Evolutionary conservation across 2,797 vertebrate genomes (phyloP).

Genomic region (Taenioides sp.): DNA sequence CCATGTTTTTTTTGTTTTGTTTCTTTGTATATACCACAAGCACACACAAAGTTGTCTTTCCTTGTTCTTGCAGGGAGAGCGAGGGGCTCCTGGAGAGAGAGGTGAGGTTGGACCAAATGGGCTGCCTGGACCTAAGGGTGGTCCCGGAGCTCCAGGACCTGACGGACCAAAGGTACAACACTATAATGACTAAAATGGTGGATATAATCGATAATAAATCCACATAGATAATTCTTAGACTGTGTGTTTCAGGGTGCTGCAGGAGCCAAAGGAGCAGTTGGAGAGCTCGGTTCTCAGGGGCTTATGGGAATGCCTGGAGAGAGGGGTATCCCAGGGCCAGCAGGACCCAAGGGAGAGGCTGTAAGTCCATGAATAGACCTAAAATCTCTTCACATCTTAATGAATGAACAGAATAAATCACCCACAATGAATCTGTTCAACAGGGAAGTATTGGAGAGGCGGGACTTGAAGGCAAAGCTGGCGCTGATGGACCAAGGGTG

Average conservation of each 20-base stretch:
- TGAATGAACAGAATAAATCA: not conserved
- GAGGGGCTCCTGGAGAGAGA: constrained; percentile 94
- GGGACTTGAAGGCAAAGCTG: constrained; percentile 90
- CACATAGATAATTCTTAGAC: not conserved
- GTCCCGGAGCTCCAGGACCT: constrained; percentile 87
- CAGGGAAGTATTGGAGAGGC: constrained; percentile 88
- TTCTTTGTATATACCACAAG: not conserved
- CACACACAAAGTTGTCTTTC: not conserved
- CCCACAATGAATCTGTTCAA: not conserved
- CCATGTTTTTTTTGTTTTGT: not conserved
- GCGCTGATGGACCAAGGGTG: constrained; percentile 91
- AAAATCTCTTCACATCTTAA: not conserved
- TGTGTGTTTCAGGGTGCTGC: constrained; percentile 79
- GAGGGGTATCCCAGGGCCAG: constrained; percentile 69
- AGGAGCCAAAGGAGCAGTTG: constrained; percentile 82
- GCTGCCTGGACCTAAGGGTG: constrained; percentile 88
- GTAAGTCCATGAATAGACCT: constrained; percentile 72
- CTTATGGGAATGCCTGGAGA: constrained; percentile 84
- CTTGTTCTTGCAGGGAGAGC: constrained; percentile 83
- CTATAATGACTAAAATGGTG: not conserved
- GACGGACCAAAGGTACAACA: constrained; percentile 82
- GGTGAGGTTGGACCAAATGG: constrained; percentile 88
- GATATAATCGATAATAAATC: not conserved
- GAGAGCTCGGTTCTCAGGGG: constrained; percentile 90
- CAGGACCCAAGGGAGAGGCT: constrained; percentile 83